phyloP scores from a whole-genome alignment of 2,888 invertebrate species.

The Metalampra italica region DNA sequence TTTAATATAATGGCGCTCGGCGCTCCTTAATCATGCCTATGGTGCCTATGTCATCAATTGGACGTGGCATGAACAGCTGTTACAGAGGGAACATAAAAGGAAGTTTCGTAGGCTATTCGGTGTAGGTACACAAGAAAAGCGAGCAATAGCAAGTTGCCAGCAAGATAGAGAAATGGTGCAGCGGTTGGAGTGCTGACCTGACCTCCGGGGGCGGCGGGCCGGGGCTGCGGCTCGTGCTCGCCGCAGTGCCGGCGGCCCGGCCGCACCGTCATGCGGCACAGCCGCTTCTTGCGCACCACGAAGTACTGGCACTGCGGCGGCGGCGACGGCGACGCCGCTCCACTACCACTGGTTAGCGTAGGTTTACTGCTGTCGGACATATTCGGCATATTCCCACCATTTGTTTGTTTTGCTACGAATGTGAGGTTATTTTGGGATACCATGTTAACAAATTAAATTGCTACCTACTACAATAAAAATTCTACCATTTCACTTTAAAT shows the following conservation, averaged over 20 bases:
- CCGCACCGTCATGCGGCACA: conserved; percentile 86
- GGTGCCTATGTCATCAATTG: no score
- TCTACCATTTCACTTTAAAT: no score
- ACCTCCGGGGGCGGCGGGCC: conserved; percentile 24
- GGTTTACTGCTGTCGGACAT: not conserved
- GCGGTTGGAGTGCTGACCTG: conserved; percentile 28
- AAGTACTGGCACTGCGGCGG: conserved; percentile 78
- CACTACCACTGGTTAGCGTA: conserved; percentile 1
- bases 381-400: conserved; percentile 8
- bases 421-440: conserved; percentile 8
- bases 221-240: conserved; percentile 79
- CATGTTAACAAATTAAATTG: not conserved
- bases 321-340: conserved; percentile 14
- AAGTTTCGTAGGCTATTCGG: no score
- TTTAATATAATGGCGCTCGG: no score
- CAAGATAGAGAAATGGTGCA: not conserved
- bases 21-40: no score
- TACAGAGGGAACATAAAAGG: no score
- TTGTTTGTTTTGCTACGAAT: conserved; percentile 2
- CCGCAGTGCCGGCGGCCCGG: conserved; percentile 84
- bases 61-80: no score
- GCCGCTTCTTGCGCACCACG: conserved; percentile 84
- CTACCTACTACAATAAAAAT: no score
- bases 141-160: no score
- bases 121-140: no score